phyloP scores from a whole-genome alignment of 2,888 invertebrate genomes.

The Teleogryllus oceanicus region DNA sequence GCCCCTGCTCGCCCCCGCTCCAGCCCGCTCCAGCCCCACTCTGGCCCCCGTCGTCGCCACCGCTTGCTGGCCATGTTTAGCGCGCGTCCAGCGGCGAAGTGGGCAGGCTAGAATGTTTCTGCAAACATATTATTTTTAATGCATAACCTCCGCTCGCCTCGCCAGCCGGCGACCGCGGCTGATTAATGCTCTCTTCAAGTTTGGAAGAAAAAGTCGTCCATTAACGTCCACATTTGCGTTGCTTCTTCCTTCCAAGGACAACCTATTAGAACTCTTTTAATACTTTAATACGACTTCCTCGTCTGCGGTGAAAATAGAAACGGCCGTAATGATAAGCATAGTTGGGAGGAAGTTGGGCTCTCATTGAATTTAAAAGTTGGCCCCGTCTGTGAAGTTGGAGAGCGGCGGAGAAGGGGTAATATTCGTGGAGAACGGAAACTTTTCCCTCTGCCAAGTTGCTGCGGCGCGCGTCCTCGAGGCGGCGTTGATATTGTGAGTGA shows the following conservation, averaged over 20 bases:
- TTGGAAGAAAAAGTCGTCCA: background rate
- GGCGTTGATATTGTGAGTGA: slow-evolving; percentile 3
- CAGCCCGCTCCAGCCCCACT: too few species aligned
- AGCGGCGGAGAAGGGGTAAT: background rate
- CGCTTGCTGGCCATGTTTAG: too few species aligned
- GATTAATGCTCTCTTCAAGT: slow-evolving; percentile 1
- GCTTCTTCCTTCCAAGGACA: background rate
- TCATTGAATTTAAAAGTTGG: slow-evolving; percentile 1
- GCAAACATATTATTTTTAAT: too few species aligned
- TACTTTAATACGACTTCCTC: slow-evolving; percentile 10
- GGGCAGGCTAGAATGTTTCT: too few species aligned
- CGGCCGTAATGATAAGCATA: background rate
- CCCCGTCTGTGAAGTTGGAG: background rate
- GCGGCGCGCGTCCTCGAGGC: background rate
- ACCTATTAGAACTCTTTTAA: slow-evolving; percentile 18
- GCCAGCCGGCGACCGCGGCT: background rate
- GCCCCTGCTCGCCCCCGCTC: too few species aligned
- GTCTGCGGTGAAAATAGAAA: slow-evolving; percentile 18
- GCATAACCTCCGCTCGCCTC: too few species aligned
- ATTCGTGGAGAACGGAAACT: slow-evolving; percentile 3
- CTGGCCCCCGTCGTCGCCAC: too few species aligned
- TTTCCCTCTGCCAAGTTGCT: background rate
- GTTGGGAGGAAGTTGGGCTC: background rate
- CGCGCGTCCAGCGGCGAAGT: too few species aligned
- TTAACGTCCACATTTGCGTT: background rate